A percentile compares a stretch with the other conserved stretches of the same genome.
These are phyloP conservation scores for Lasioglossum pauxillum DNA, from an alignment of 2,888 invertebrate species.

Conservation along the genomic window DNA sequence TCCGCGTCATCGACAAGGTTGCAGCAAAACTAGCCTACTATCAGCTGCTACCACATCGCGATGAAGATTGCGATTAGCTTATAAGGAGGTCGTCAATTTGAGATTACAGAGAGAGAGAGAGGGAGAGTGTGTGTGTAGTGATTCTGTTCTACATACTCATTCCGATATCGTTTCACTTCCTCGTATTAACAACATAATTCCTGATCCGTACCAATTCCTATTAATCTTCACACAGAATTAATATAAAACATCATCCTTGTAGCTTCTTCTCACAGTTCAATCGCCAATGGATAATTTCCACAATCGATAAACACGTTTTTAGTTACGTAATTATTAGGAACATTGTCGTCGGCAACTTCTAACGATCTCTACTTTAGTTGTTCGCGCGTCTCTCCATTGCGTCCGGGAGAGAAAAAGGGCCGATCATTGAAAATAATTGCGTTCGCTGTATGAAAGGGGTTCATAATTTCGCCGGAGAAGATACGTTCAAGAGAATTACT, in stretches of 20 bases:
- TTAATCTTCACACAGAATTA: not conserved
- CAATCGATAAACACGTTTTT: not conserved
- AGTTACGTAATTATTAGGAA: not conserved
- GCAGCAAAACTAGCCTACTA: not conserved
- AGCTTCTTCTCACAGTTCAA: not conserved
- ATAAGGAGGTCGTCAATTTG: not conserved
- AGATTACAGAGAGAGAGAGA: not conserved
- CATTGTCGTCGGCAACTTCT: not conserved
- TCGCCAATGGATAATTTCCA: not conserved
- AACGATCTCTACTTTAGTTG: not conserved
- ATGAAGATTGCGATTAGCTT: not conserved
- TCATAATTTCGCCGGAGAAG: not conserved
- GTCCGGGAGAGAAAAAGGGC: not conserved
- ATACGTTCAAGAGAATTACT: not conserved
- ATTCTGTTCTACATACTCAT: not conserved
- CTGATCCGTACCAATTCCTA: not conserved
- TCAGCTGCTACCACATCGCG: not conserved
- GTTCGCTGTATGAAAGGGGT: not conserved
- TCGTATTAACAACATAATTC: not conserved
- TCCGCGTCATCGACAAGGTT: constrained; percentile 1
- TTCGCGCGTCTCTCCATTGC: not conserved
- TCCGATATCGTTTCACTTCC: not conserved
- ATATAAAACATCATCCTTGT: not conserved
- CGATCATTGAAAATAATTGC: not conserved
- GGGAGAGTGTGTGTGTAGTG: not conserved